These are phyloP conservation scores for Drosophila oshimai DNA, from an alignment of 1,140 invertebrate species.

Conservation along the genomic window DNA sequence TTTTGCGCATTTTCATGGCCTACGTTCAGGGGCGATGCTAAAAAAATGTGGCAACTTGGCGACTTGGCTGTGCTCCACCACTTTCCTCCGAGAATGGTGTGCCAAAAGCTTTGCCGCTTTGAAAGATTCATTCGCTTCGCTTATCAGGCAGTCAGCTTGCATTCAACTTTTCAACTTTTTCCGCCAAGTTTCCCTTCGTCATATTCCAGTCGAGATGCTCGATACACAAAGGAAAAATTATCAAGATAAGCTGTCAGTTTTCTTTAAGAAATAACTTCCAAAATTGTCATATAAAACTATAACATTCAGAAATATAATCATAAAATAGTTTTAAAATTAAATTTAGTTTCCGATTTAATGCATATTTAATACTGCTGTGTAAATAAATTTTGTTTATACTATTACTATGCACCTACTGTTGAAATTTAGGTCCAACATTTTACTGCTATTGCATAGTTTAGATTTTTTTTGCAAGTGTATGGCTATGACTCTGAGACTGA, in stretches of 20 bases:
- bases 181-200: slow-evolving; percentile 39
- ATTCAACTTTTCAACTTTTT: slow-evolving; percentile 48
- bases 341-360: too few relatives aligned
- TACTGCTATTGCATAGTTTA: too few relatives aligned
- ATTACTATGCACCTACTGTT: too few relatives aligned
- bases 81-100: background rate
- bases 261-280: too few relatives aligned
- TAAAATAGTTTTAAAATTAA: too few relatives aligned
- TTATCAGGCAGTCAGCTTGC: slow-evolving; percentile 53
- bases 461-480: background rate
- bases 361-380: too few relatives aligned
- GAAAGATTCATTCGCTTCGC: slow-evolving; percentile 53
- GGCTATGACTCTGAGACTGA: background rate
- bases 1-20: slow-evolving; percentile 59
- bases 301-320: too few relatives aligned
- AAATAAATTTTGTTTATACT: too few relatives aligned
- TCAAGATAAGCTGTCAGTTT: too few relatives aligned
- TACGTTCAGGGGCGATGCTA: slow-evolving; percentile 29
- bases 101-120: slow-evolving; percentile 36
- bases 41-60: slow-evolving; percentile 41
- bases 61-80: slow-evolving; percentile 3
- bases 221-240: background rate
- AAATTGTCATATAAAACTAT: too few relatives aligned
- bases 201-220: slow-evolving; percentile 23
- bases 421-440: too few relatives aligned